phyloP scores from a whole-genome alignment of 2,797 vertebrate genomes.

The Cyprinella venusta region DNA sequence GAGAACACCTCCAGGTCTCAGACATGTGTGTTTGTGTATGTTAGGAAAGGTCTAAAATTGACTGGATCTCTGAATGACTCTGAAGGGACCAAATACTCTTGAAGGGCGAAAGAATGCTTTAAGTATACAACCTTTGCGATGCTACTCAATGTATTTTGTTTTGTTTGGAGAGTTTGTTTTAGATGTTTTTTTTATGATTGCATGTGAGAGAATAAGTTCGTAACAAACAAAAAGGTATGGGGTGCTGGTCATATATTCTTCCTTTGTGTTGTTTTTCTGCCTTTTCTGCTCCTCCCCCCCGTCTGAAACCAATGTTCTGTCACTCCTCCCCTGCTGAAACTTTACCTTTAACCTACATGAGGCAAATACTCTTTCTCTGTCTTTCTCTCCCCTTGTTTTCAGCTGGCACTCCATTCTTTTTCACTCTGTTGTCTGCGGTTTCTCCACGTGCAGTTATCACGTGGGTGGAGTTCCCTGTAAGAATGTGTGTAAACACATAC shows the following conservation, averaged over 20 bases:
- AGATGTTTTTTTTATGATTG: neutral
- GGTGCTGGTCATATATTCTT: constrained; percentile 42
- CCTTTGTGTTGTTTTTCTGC: constrained; percentile 21
- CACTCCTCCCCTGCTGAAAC: constrained; percentile 40
- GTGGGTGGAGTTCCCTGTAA: constrained; percentile 78
- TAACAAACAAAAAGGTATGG: neutral
- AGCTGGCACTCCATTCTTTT: constrained; percentile 62
- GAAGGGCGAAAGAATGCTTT: neutral
- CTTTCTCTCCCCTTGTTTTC: constrained; percentile 42
- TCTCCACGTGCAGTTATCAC: constrained; percentile 74
- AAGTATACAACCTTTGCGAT: neutral
- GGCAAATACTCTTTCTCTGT: constrained; percentile 24
- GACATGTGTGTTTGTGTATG: constrained; percentile 18
- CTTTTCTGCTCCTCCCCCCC: constrained; percentile 20
- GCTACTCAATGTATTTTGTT: too few relatives aligned
- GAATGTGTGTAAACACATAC: constrained; percentile 65
- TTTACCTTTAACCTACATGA: constrained; percentile 71
- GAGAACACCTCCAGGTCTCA: neutral
- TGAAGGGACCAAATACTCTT: neutral
- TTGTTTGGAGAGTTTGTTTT: too few relatives aligned
- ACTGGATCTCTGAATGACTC: neutral
- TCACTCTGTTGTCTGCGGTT: constrained; percentile 62
- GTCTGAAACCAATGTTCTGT: constrained; percentile 42
- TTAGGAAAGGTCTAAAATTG: neutral
- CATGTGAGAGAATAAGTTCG: neutral